Base-by-base conservation (phyloP, 1,140 invertebrate genomes). In the Dryas iulia region DNA sequence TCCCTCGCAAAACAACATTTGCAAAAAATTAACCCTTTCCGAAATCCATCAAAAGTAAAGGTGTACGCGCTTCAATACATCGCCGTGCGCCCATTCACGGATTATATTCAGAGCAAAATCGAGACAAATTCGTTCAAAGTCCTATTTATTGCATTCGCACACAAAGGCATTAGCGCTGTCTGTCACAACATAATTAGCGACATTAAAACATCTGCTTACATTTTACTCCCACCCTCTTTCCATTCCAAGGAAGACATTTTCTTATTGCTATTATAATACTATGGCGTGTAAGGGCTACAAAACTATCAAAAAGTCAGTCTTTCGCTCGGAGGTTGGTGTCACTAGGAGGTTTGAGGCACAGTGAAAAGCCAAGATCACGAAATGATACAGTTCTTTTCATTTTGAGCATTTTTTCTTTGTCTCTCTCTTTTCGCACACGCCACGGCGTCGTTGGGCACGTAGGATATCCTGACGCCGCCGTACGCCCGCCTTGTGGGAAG, bases 401-500 rank as follows among this genome's bases (percentile, higher is more conserved):
- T 84, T 69, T 75, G 83, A 61, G 70, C 92, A 72, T 80, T 93
- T 78, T 72, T 91, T 66, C 92, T 83, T 64, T 93, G 93, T 67
- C 95, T 92, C 56, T 95, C 93, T 67, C 95, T 92, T 72, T 94
- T 93, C 33, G 96, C 96, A 77, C 95, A 96, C 11, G 96, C 96
- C 14, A 97, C 92, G 0, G 96, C 95, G 87, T 98, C 97, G 83
- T 97, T 97, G 69, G 96, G 97, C 68, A 98, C 96, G 89, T 98
- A 98, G 8, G 96, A 97, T 71, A 97, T 97, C 53, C 97, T 89
- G 2, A 97, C 97, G 57, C 96, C 96, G 30, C 96, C 96, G 83
- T 97, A 97, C 11, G 96, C 96, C 77, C 95, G 92, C 75, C 96
- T 90, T 30, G 96, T 95, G 4, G 97, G 97, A 54, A 97, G 83